Percentiles rank a stretch among this genome's conserved stretches.
Conservation (phyloP, 2,113 vertebrate species). For the Marmota flaviventris region DNA sequence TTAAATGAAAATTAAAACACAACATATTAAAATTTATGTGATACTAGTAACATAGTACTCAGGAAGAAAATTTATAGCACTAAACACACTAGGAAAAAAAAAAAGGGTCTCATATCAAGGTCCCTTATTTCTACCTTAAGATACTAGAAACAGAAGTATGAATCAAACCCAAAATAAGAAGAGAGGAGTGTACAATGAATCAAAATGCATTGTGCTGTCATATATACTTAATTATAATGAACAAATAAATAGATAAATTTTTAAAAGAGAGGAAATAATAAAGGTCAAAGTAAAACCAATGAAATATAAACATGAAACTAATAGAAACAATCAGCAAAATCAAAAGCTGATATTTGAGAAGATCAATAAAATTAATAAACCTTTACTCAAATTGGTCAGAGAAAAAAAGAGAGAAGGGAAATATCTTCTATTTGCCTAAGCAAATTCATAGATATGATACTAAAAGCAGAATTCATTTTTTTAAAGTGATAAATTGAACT, state of each 20-base stretch:
- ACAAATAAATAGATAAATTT: too few relatives aligned
- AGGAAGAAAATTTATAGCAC: neutral
- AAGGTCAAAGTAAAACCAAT: neutral
- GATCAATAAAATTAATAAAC: neutral
- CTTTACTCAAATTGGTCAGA: neutral
- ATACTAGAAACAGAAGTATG: neutral
- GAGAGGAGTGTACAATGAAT: too few relatives aligned
- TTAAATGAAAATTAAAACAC: neutral
- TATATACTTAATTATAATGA: too few relatives aligned
- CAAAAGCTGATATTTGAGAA: neutral
- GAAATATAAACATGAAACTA: neutral
- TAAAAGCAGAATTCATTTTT: neutral
- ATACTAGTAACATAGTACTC: neutral
- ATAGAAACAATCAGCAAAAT: neutral
- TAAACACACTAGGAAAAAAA: neutral
- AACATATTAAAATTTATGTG: neutral
- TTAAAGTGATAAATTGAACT: neutral
- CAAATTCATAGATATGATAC: conserved; percentile 25
- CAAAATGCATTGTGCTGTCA: too few relatives aligned
- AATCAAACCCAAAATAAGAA: neutral
- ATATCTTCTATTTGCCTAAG: neutral
- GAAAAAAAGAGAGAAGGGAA: neutral
- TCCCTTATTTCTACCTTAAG: neutral
- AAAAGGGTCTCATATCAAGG: neutral
- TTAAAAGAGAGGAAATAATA: neutral